Evolutionary conservation across 2,797 vertebrate genomes (phyloP).

Genomic region (Acanthornis magna): DNA sequence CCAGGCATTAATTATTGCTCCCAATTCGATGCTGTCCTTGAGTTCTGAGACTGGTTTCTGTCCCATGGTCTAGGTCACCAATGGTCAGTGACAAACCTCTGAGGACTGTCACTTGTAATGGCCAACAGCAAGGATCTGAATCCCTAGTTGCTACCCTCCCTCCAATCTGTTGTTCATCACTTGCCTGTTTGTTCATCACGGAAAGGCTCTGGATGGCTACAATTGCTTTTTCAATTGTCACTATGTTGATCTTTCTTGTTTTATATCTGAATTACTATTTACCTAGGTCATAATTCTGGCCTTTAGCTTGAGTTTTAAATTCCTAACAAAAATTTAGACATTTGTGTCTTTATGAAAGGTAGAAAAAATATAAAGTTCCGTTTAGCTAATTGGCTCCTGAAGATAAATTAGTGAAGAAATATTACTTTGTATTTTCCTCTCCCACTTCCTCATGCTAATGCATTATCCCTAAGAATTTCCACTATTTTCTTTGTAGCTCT

Average conservation of each 20-base stretch:
- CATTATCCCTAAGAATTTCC: not conserved
- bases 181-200: not conserved
- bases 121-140: not conserved
- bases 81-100: not conserved
- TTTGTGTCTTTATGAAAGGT: not conserved
- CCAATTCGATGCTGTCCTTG: not conserved
- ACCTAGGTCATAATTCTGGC: not conserved
- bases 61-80: too few species aligned
- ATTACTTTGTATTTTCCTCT: not conserved
- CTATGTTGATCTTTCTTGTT: not conserved
- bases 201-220: not conserved
- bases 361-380: not conserved
- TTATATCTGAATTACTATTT: not conserved
- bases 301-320: not conserved
- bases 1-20: accelerated
- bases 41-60: not conserved
- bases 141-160: not conserved
- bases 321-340: not conserved
- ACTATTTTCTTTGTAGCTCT: not conserved
- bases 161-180: not conserved
- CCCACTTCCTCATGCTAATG: not conserved
- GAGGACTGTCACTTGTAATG: not conserved
- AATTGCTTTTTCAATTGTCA: not conserved
- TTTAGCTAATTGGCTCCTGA: not conserved
- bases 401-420: not conserved